These are phyloP conservation scores for Tapera naevia DNA, from an alignment of 2,797 vertebrate genomes.

Conservation along the genomic window DNA sequence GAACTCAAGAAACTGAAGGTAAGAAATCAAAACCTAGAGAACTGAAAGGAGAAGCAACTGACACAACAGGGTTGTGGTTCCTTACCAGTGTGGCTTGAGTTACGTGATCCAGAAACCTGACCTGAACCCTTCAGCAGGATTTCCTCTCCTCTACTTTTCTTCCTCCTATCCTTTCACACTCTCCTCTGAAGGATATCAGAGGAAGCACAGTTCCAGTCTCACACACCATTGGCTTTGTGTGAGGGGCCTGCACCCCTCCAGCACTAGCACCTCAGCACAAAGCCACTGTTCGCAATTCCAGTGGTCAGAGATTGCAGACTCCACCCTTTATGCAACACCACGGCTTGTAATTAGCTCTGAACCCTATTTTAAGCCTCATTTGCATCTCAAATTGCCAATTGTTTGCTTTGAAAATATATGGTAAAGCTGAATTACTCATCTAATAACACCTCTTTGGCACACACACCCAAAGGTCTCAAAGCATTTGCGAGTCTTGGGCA, in stretches of 20 bases:
- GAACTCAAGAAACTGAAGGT: neutral
- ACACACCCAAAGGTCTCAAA: conserved; percentile 18
- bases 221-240: neutral
- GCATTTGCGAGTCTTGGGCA: neutral
- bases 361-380: conserved; percentile 54
- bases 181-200: neutral
- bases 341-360: conserved; percentile 56
- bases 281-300: neutral
- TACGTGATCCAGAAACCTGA: neutral
- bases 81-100: neutral
- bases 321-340: conserved; percentile 19
- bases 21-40: neutral
- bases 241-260: neutral
- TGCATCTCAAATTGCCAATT: conserved; percentile 37
- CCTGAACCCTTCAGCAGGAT: neutral
- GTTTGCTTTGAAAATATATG: conserved; percentile 27
- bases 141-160: neutral
- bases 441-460: conserved; percentile 22
- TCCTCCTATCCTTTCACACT: neutral
- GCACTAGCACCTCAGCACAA: conserved; percentile 3
- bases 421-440: conserved; percentile 50
- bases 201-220: neutral
- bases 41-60: neutral
- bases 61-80: neutral
- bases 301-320: conserved; percentile 17